Evolutionary conservation across 2,797 vertebrate species (phyloP), one percentile per base, ranked within the genome.

Genomic region (Adelosebastes latens): DNA sequence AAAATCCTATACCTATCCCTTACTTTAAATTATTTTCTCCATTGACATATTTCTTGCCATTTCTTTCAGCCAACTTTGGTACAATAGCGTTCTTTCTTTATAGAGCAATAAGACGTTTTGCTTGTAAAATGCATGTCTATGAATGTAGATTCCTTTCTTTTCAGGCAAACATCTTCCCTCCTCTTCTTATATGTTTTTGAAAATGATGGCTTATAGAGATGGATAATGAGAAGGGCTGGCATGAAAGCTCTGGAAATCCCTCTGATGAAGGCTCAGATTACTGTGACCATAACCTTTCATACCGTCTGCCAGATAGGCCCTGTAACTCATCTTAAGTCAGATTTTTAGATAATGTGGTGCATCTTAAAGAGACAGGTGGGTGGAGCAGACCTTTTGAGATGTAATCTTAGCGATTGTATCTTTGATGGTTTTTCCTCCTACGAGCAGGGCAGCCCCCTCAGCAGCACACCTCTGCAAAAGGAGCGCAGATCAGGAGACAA

Each of bases 401-500:
- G 55, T 63, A 13, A 74, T 84, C 79, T 69, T 9, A 4, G 27
- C 24, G 61, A 80, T 65, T 52, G 11, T 56, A 55, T 72, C 75
- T 89, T 74, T 86, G 82, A 79, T 87, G 85, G 42, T 25, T 87
- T 80, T 84, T 71, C 56, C 72, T 73, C 25, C 42, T 82, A 32
- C 32, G 68, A 72, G 80, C 59, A 88, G 85, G 89, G 32, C 67
- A 77, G 52, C 70, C 85, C 75, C 75, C 39, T 69, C 52, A 65
- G 75, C 62, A 49, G 25, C 61, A 79, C 82, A 86, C 82, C 73
- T 81, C 91, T 49, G 80, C 79, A 77, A 75, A 65, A 67, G 64
- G 70, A 79, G 70, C 77, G 13, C 74, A 67, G 92, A 89, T 91
- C 52, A 63, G 46, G 64, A 87, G 89, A 94, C 92, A 91, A 83